Evolutionary conservation across 2,888 invertebrate genomes (phyloP).

Genomic region (Apodemia zela): DNA sequence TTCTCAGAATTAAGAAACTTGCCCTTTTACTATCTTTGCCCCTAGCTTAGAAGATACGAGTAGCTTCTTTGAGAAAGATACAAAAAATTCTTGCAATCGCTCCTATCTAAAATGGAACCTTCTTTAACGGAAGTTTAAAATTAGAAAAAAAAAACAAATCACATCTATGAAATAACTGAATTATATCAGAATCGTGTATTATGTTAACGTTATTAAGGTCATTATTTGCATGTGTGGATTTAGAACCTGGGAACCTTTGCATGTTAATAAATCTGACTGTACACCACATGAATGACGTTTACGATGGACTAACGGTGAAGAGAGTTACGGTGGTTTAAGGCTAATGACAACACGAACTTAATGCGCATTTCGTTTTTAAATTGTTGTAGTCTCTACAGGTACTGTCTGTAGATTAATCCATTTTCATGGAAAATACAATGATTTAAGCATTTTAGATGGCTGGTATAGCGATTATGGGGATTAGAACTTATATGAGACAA

Average conservation of each 20-base stretch:
- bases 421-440: neutral
- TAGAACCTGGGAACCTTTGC: neutral
- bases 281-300: conserved; percentile 15
- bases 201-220: neutral
- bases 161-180: neutral
- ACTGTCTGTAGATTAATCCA: neutral
- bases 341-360: conserved; percentile 20
- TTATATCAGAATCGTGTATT: neutral
- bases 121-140: neutral
- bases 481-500: too few relatives aligned
- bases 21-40: too few relatives aligned
- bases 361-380: conserved; percentile 16
- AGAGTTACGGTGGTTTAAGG: conserved; percentile 21
- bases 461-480: too few relatives aligned
- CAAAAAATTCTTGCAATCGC: too few relatives aligned
- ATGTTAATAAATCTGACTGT: conserved; percentile 10
- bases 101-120: neutral
- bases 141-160: neutral
- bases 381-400: neutral
- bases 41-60: too few relatives aligned
- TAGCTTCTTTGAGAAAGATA: too few relatives aligned
- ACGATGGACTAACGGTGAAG: conserved; percentile 24
- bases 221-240: neutral
- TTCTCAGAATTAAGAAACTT: too few relatives aligned
- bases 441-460: too few relatives aligned